Evolutionary conservation across 2,797 vertebrate species (phyloP), one percentile per base, ranked within the genome.

Genomic region (Crenuchus spilurus): DNA sequence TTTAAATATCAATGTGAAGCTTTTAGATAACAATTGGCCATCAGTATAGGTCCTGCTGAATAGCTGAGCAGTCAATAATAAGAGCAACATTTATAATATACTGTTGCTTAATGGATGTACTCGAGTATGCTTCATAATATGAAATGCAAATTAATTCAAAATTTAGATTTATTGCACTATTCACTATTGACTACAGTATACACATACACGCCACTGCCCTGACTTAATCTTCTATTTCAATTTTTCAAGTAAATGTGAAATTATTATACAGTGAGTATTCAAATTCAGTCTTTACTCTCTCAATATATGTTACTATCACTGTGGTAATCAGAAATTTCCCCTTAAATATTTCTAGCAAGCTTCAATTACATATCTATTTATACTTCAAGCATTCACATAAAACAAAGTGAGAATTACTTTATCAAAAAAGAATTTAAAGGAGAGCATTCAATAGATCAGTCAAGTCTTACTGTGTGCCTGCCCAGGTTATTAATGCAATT

Each of bases 391-490:
- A 42, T 5, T 10, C 4, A 4, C 11, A 2, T 42, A 2, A 10
- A 13, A 52, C 49, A 52, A 4, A 28, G 2, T 28, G 2, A 20
- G 5, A 20, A 33, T n/a, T 57, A 2, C 52, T 31, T n/a, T 31
- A 58, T 35, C 18, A 33, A 4, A 33, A 51, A 8, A 37, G 35
- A 37, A n/a, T n/a, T 10, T 4, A 37, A 10, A 48, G 8, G 48
- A 61, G 33, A 18, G 14, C 46, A 67, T 71, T 30, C 62, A 67
- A 24, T 3, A 20, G 72, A 77, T 26, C 63, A 61, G 61, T 55
- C 69, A 52, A 78, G 49, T 51, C 35, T 64, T 33, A 42, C 31
- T 51, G 72, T 76, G 54, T 68, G 75, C 79, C 73, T 85, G 79
- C 71, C 77, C 77, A 75, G 75, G 72, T 76, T 76, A 42, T 54